Conservation (phyloP, 2,888 invertebrate species). For the Micropterix aruncella region DNA sequence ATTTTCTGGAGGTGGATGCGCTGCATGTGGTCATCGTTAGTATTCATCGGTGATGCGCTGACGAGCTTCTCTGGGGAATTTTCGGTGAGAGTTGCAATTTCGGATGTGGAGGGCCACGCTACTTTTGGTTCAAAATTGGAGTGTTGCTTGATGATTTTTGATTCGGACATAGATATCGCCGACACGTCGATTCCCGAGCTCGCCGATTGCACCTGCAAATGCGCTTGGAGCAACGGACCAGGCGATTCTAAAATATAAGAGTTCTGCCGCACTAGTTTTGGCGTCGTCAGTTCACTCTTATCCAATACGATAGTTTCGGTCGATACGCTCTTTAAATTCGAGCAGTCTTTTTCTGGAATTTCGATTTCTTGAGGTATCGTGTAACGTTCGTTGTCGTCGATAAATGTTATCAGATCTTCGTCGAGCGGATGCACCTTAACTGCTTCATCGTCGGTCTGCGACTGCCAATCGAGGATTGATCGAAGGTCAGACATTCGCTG, state of each 20-base stretch:
- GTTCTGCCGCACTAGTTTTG: slow-evolving; percentile 49
- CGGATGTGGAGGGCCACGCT: slow-evolving; percentile 38
- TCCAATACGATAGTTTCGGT: slow-evolving; percentile 1
- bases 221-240: slow-evolving; percentile 57
- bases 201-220: slow-evolving; percentile 38
- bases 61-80: slow-evolving; percentile 5
- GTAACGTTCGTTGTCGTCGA: not conserved
- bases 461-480: slow-evolving; percentile 21
- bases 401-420: not conserved
- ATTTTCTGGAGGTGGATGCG: not conserved
- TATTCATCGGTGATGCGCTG: slow-evolving; percentile 2
- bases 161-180: slow-evolving; percentile 38
- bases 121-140: slow-evolving; percentile 36
- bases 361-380: not conserved
- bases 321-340: not conserved
- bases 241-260: slow-evolving; percentile 70
- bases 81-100: slow-evolving; percentile 14
- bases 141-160: slow-evolving; percentile 12
- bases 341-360: not conserved
- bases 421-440: not conserved
- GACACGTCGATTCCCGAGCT: slow-evolving; percentile 31
- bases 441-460: slow-evolving; percentile 11
- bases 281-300: slow-evolving; percentile 7
- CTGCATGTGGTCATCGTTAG: slow-evolving; percentile 7
- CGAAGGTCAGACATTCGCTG: slow-evolving; percentile 33